phyloP scores from a whole-genome alignment of 2,888 invertebrate species.

The Chironomus tentans region DNA sequence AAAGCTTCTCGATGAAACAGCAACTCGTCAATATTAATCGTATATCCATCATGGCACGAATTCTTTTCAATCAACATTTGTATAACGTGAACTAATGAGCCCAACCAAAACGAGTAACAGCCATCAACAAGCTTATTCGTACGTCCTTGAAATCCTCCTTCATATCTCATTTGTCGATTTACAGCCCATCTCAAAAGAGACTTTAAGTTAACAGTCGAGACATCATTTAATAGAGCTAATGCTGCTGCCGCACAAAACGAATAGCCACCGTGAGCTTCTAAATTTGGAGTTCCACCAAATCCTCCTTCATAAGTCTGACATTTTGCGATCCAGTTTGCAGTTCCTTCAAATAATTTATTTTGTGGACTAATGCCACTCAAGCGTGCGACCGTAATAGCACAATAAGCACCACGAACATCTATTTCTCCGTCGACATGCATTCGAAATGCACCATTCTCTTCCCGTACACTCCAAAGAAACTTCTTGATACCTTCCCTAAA shows the following conservation, averaged over 20 bases:
- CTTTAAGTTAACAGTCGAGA: constrained; percentile 64
- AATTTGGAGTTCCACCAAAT: constrained; percentile 85
- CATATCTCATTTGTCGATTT: constrained; percentile 83
- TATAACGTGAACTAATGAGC: constrained; percentile 80
- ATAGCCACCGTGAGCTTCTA: constrained; percentile 99
- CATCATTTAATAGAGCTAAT: constrained; percentile 69
- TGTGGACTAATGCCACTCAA: constrained; percentile 39
- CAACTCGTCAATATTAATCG: constrained; percentile 28
- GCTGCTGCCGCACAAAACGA: constrained; percentile 94
- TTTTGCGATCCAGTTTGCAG: constrained; percentile 85
- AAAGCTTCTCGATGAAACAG: constrained; percentile 78
- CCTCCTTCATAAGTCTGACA: constrained; percentile 99
- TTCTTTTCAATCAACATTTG: constrained; percentile 59
- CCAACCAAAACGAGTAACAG: constrained; percentile 99
- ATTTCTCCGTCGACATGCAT: constrained; percentile 89
- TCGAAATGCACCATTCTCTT: constrained; percentile 80
- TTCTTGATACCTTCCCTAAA: constrained; percentile 50
- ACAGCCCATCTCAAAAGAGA: constrained; percentile 77
- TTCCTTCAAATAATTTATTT: constrained; percentile 65
- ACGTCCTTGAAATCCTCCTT: constrained; percentile 95
- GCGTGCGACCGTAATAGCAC: constrained; percentile 84
- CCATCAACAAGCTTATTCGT: constrained; percentile 98
- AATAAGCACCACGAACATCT: constrained; percentile 94
- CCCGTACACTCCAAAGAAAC: constrained; percentile 70
- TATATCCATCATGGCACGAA: not conserved